Percentiles rank a stretch among this genome's conserved stretches.
Evolutionary conservation across 2,113 vertebrate species (phyloP).

Genomic region (Odontophorus gujanensis): DNA sequence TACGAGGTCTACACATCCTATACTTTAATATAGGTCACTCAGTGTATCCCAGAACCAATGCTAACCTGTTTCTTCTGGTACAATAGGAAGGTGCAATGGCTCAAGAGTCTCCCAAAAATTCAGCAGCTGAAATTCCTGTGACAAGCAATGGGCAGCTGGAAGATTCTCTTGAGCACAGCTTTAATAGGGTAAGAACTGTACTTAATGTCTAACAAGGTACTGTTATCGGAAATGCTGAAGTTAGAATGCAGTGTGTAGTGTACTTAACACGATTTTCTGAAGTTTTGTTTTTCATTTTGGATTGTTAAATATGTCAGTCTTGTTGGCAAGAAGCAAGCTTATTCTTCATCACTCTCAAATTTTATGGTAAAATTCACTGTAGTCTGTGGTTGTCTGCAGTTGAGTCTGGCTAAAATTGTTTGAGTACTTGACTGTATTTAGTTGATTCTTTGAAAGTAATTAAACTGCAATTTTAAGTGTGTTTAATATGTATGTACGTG

Average conservation of each 20-base stretch:
- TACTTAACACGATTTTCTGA: background rate
- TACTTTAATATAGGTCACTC: background rate
- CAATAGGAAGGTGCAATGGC: constrained; percentile 86
- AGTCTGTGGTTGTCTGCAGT: background rate
- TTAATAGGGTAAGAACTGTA: constrained; percentile 83
- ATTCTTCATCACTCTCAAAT: background rate
- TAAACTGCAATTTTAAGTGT: background rate
- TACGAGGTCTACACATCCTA: background rate
- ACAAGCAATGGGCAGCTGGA: constrained; percentile 94
- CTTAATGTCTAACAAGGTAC: background rate
- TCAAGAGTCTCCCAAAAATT: constrained; percentile 88
- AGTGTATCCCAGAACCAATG: background rate
- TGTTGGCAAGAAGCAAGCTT: background rate
- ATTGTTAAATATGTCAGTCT: background rate
- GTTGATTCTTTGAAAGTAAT: background rate
- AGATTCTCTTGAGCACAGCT: constrained; percentile 82
- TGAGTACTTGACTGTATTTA: background rate
- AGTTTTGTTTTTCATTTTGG: background rate
- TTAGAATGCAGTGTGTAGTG: background rate
- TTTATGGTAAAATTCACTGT: background rate
- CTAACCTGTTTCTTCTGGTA: constrained; percentile 4
- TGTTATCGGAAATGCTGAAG: background rate
- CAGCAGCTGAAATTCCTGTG: constrained; percentile 94
- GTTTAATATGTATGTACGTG: background rate
- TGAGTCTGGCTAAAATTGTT: background rate